Conservation (phyloP, 2,797 vertebrate species). For the Acrossocheilus fasciatus region DNA sequence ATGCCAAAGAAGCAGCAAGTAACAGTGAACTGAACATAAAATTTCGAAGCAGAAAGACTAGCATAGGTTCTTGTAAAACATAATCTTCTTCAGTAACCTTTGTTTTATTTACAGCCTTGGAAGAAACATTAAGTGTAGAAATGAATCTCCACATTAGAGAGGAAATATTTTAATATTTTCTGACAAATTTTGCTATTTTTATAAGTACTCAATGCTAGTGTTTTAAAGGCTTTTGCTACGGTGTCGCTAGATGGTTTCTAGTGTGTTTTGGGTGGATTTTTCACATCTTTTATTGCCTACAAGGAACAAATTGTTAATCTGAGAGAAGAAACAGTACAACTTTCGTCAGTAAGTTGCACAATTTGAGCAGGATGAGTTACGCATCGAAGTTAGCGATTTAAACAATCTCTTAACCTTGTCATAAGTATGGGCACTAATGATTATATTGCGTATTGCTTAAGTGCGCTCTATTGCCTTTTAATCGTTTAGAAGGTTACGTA, state of each 20-base stretch:
- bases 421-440: neutral
- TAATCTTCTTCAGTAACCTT: neutral
- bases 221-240: neutral
- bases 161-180: neutral
- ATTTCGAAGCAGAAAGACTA: too few relatives aligned
- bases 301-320: neutral
- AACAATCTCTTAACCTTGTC: neutral
- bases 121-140: too few relatives aligned
- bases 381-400: neutral
- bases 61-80: neutral
- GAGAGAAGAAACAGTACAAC: neutral
- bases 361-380: neutral
- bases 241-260: neutral
- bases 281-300: neutral
- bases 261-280: neutral
- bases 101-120: too few relatives aligned
- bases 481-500: constrained; percentile 5
- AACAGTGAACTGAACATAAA: too few relatives aligned
- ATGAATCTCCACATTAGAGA: too few relatives aligned
- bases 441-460: constrained; percentile 6
- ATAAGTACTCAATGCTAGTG: neutral
- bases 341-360: neutral
- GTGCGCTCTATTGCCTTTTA: neutral
- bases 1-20: too few relatives aligned
- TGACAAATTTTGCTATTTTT: neutral